Conservation (phyloP, 2,888 invertebrate species). For the Heliconius aoede region DNA sequence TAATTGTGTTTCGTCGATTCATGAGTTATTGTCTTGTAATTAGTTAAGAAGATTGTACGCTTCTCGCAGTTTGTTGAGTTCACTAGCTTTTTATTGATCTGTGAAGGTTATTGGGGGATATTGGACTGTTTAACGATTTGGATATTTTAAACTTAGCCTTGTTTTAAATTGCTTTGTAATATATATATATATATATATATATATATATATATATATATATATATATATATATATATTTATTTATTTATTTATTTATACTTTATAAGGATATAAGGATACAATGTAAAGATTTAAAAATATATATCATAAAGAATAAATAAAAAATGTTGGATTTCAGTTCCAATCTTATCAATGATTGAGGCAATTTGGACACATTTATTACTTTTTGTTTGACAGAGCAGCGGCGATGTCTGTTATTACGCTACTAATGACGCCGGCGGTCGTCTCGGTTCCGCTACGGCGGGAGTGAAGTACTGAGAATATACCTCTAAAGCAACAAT, state of each 20-base stretch:
- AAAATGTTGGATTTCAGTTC: neutral
- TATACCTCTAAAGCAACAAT: neutral
- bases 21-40: constrained; percentile 45
- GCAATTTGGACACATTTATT: constrained; percentile 26
- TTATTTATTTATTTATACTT: too few species aligned
- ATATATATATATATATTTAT: too few species aligned
- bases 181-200: too few species aligned
- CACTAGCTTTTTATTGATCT: constrained; percentile 28
- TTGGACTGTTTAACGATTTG: neutral
- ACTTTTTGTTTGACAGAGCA: constrained; percentile 23
- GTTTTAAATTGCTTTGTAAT: neutral
- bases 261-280: too few species aligned
- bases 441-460: constrained; percentile 59
- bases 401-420: constrained; percentile 36
- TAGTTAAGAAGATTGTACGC: constrained; percentile 36
- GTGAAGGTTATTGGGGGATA: constrained; percentile 18
- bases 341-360: constrained; percentile 21
- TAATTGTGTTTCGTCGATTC: constrained; percentile 48
- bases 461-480: constrained; percentile 46
- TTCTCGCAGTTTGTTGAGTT: constrained; percentile 22
- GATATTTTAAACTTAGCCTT: neutral
- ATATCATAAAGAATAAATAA: neutral
- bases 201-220: too few species aligned
- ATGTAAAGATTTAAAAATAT: neutral
- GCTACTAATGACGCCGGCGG: constrained; percentile 46